phyloP scores from a whole-genome alignment of 2,113 vertebrate genomes.

The Hipposideros armiger region DNA sequence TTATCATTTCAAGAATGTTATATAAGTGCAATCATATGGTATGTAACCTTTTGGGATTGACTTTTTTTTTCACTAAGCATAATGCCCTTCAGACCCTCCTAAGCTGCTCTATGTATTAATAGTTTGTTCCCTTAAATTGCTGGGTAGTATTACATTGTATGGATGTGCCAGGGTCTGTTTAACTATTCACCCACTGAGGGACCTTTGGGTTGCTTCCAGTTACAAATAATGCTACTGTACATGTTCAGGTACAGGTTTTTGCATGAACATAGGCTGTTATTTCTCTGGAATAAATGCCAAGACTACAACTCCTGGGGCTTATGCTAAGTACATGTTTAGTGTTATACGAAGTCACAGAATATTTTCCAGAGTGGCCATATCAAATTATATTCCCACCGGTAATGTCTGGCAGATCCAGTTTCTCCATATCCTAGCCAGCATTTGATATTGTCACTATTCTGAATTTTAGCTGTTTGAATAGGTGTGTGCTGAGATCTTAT shows the following conservation, averaged over 20 bases:
- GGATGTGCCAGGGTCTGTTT: not conserved
- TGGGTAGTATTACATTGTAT: not conserved
- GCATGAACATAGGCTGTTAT: not conserved
- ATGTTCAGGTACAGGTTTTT: not conserved
- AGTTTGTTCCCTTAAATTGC: not conserved
- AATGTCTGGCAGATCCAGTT: not conserved
- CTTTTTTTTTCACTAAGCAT: not conserved
- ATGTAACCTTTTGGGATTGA: not conserved
- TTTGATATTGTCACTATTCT: not conserved
- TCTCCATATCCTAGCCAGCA: not conserved
- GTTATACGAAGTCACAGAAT: not conserved
- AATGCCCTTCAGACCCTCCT: not conserved
- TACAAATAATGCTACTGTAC: not conserved
- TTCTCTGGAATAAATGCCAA: constrained; percentile 43
- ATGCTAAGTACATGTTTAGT: not conserved
- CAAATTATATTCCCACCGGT: not conserved
- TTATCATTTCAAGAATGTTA: not conserved
- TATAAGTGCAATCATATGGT: not conserved
- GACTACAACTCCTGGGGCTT: not conserved
- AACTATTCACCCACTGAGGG: not conserved
- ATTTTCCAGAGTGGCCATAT: not conserved
- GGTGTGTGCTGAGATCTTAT: not conserved
- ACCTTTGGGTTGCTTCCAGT: not conserved
- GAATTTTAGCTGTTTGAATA: not conserved
- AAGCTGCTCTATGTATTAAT: not conserved